These are phyloP conservation scores for Calameuta idolon DNA, from an alignment of 2,888 invertebrate genomes.

Conservation along the genomic window DNA sequence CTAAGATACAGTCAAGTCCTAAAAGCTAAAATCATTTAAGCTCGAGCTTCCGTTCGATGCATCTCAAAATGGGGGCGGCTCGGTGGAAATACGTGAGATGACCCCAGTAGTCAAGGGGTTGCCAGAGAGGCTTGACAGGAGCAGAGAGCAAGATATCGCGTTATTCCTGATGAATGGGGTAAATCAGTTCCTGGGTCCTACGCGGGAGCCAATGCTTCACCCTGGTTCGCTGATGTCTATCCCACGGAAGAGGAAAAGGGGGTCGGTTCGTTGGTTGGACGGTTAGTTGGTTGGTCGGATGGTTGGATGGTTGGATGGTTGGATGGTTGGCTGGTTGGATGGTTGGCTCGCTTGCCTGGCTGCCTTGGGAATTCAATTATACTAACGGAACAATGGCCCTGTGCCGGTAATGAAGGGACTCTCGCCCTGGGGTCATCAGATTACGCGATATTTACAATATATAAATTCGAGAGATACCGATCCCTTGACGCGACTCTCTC, in stretches of 20 bases:
- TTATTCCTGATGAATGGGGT: conserved; percentile 47
- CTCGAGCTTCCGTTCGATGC: too few relatives aligned
- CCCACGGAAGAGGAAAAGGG: conserved; percentile 16
- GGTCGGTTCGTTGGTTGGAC: not conserved
- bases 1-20: too few relatives aligned
- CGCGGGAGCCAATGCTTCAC: conserved; percentile 40
- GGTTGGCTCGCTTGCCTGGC: conserved; percentile 12
- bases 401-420: conserved; percentile 57
- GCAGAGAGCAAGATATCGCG: conserved; percentile 22
- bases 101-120: conserved; percentile 13
- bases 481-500: conserved; percentile 16
- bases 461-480: conserved; percentile 27
- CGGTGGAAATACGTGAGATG: conserved; percentile 3
- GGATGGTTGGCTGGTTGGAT: not conserved
- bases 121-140: conserved; percentile 3
- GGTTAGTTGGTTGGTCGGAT: not conserved
- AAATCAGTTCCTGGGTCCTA: conserved; percentile 51
- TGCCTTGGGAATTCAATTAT: conserved; percentile 63
- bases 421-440: conserved; percentile 51
- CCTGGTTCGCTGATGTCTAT: conserved; percentile 39
- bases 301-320: not conserved
- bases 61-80: not conserved
- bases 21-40: not conserved
- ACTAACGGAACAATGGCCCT: conserved; percentile 56
- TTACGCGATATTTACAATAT: conserved; percentile 57